These are phyloP conservation scores for Leucania comma DNA, from an alignment of 2,888 invertebrate genomes.

Conservation along the genomic window DNA sequence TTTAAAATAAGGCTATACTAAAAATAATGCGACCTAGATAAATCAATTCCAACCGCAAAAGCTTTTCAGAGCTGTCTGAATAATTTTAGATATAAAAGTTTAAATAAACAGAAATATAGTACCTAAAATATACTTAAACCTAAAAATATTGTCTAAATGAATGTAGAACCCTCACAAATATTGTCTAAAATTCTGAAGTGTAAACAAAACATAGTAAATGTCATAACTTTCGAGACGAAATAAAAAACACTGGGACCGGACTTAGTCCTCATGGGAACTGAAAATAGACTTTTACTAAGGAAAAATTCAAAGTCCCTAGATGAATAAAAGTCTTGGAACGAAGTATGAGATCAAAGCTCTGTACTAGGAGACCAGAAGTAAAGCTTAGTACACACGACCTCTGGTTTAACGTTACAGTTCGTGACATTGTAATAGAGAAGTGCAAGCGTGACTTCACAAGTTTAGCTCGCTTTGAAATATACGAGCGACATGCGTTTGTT, in stretches of 20 bases:
- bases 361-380: constrained; percentile 24
- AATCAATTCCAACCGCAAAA: background rate
- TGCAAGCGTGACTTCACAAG: constrained; percentile 27
- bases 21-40: background rate
- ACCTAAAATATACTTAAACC: background rate
- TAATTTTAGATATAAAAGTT: background rate
- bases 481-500: constrained; percentile 37
- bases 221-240: constrained; percentile 30
- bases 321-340: constrained; percentile 41
- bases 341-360: constrained; percentile 45
- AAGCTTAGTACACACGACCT: constrained; percentile 48
- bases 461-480: constrained; percentile 38
- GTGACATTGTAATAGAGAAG: constrained; percentile 45
- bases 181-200: background rate
- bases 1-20: background rate
- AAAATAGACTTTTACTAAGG: constrained; percentile 45
- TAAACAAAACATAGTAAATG: background rate
- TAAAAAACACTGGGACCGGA: constrained; percentile 24
- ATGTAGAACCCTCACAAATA: background rate
- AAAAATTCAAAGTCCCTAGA: constrained; percentile 49
- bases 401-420: constrained; percentile 33
- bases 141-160: background rate
- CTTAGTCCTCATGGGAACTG: constrained; percentile 23
- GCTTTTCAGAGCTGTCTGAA: background rate
- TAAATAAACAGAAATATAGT: background rate